Conservation (phyloP, 2,113 vertebrate genomes). For the Microcebus tavaratra region DNA sequence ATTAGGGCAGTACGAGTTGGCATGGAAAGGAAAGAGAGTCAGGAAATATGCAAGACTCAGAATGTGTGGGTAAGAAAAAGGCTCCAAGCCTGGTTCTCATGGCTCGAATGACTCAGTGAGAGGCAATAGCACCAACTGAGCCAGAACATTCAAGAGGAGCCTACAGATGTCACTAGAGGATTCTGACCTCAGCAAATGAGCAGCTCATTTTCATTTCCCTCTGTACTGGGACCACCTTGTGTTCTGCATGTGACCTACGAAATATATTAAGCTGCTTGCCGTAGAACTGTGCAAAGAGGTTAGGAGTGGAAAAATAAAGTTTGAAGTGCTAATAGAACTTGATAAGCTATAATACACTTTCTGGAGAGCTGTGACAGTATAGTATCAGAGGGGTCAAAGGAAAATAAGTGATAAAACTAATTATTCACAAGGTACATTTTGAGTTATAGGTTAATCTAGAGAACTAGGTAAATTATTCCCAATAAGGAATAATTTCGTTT, state of each 20-base stretch:
- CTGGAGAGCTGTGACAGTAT: neutral
- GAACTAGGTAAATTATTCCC: neutral
- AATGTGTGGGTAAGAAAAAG: constrained; percentile 16
- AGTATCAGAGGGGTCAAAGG: neutral
- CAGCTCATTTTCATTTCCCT: neutral
- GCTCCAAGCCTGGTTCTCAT: constrained; percentile 40
- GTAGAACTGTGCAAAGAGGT: neutral
- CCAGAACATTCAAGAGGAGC: neutral
- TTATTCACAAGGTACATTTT: neutral
- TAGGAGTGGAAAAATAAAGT: neutral
- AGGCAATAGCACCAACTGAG: neutral
- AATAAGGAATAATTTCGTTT: neutral
- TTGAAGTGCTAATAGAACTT: neutral
- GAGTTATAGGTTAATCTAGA: neutral
- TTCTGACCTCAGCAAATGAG: neutral
- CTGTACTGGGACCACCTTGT: neutral
- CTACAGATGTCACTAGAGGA: neutral
- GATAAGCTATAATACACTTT: neutral
- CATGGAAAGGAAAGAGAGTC: neutral
- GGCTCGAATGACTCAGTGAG: neutral
- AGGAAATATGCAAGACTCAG: neutral
- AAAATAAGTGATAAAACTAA: neutral
- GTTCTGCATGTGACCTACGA: neutral
- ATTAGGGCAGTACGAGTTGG: neutral
- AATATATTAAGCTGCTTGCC: neutral